Evolutionary conservation across 2,113 vertebrate genomes (phyloP), one percentile per base, ranked within the genome.

Genomic region (Symphodus melops): DNA sequence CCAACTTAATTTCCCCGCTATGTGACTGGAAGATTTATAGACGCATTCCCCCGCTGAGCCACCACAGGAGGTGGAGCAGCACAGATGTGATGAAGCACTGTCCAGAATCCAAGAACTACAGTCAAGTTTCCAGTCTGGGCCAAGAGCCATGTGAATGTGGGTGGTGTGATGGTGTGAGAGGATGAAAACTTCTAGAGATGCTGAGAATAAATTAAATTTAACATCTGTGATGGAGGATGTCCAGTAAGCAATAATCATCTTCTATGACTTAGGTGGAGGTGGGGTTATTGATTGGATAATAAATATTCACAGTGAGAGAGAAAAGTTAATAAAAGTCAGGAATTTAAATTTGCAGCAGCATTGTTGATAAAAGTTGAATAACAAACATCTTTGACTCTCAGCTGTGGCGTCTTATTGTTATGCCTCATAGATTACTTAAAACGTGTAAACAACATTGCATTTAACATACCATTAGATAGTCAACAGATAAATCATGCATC

Each of bases 1-100:
- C 88, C 90, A 88, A 63, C 79, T 82, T 89, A 64, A 75, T 85
- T 88, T 89, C 74, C 60, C 77, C 62, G 68, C 76, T 42, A 68
- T 87, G 85, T 90, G 90, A 90, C 46, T 68, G 86, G 75, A 70
- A 87, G 91, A 93, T 92, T 93, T 91, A 94, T 93, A 71, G 86
- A 87, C 33, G 75, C 76, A 65, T 74, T 77, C 79, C 68, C 75
- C 82, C 77, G 36, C 79, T 79, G 85, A 85, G 86, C 58, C 58
- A 3, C 86, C 73, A 77, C 69, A 80, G 71, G 75, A 91, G 75
- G 85, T 64, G 74, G 82, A 86, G 85, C 84, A 74, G 88, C 85
- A 74, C 82, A 91, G 85, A 85, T 90, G 86, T 91, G 83, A 85
- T 86, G 84, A 88, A 92, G 78, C 79, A 52, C 77, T 77, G 71